These are phyloP conservation scores for Orycteropus afer DNA, from an alignment of 2,113 vertebrate genomes.

Conservation along the genomic window DNA sequence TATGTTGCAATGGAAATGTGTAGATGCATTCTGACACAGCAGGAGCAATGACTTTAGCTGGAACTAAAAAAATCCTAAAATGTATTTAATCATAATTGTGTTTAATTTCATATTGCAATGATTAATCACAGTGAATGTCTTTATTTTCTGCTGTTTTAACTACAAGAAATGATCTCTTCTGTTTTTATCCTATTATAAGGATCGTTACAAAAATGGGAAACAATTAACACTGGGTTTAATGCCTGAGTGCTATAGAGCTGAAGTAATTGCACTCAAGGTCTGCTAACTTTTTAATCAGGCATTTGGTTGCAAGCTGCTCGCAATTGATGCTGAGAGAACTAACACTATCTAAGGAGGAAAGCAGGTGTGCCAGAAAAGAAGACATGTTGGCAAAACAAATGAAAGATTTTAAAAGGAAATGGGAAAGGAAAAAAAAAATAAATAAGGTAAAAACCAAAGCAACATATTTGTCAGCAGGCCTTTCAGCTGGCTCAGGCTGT, in stretches of 20 bases:
- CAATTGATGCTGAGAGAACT: conserved; percentile 85
- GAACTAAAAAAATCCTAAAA: conserved; percentile 61
- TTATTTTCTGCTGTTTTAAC: conserved; percentile 90
- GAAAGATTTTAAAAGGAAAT: conserved; percentile 77
- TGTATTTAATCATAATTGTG: conserved; percentile 78
- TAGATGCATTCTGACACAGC: conserved; percentile 56
- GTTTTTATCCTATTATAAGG: conserved; percentile 89
- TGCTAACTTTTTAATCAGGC: conserved; percentile 93
- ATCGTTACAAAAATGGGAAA: conserved; percentile 90
- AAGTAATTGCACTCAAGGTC: conserved; percentile 92
- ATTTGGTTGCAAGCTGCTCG: conserved; percentile 91
- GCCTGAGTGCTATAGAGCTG: conserved; percentile 87
- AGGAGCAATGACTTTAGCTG: conserved; percentile 62
- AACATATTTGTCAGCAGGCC: conserved; percentile 67
- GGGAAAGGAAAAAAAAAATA: neutral
- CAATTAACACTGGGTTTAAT: conserved; percentile 91
- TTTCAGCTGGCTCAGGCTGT: conserved; percentile 41
- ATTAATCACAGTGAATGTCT: conserved; percentile 87
- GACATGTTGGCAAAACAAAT: conserved; percentile 82
- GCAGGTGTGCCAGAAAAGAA: conserved; percentile 87
- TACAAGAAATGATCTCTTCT: conserved; percentile 89
- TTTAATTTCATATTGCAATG: conserved; percentile 86
- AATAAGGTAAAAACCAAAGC: conserved; percentile 72
- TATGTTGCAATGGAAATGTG: conserved; percentile 28
- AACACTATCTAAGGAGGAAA: conserved; percentile 81